Evolutionary conservation across 2,888 invertebrate genomes (phyloP).

Genomic region (Lepidocyrtinus sp.): DNA sequence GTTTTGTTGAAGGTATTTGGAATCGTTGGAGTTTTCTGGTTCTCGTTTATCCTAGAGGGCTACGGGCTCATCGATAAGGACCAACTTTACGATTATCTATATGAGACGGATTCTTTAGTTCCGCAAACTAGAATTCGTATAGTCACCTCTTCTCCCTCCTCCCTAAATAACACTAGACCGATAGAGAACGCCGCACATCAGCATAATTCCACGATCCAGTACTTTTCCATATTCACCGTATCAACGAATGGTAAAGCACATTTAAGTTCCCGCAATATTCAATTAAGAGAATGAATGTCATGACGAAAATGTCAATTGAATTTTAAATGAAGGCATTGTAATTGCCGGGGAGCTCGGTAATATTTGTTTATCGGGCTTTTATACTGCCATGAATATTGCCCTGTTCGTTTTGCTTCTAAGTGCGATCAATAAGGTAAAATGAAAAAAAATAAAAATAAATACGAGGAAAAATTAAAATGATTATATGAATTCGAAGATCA

Average conservation of each 20-base stretch:
- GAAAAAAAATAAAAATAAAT: background rate
- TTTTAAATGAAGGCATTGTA: conserved; percentile 34
- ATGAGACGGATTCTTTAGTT: background rate
- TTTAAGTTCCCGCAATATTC: too few species aligned
- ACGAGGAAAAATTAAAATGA: background rate
- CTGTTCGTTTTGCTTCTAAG: conserved; percentile 45
- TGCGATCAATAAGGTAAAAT: conserved; percentile 42
- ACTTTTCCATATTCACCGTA: background rate
- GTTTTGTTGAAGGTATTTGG: conserved; percentile 43
- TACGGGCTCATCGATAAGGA: conserved; percentile 40
- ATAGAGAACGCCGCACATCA: too few species aligned
- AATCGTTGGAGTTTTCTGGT: conserved; percentile 56
- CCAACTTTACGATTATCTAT: background rate
- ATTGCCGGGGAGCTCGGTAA: conserved; percentile 42
- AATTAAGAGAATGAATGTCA: too few species aligned
- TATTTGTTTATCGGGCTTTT: conserved; percentile 41
- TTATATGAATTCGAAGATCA: background rate
- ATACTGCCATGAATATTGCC: conserved; percentile 40
- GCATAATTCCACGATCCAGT: background rate
- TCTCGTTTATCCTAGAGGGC: conserved; percentile 48
- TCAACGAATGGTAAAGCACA: conserved; percentile 32
- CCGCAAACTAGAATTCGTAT: background rate
- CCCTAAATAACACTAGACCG: too few species aligned
- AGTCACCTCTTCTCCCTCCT: background rate
- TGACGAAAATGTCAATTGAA: background rate